Conservation (phyloP, 2,797 vertebrate species). For the Sebastes umbrosus region DNA sequence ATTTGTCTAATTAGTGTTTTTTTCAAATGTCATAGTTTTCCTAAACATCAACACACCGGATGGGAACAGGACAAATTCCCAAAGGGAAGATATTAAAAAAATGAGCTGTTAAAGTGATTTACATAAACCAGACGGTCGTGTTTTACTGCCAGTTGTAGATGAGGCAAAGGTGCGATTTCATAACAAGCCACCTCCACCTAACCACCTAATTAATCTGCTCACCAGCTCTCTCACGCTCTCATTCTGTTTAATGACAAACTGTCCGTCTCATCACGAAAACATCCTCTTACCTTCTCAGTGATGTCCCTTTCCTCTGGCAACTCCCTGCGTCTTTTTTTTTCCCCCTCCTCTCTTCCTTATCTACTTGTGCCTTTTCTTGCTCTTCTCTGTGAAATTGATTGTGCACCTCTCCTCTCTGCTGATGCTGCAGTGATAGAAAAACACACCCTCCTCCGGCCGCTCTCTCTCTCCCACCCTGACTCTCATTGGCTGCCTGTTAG, state of each 20-base stretch:
- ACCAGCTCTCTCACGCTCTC: slow-evolving; percentile 12
- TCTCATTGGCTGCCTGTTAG: slow-evolving; percentile 80
- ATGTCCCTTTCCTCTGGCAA: slow-evolving; percentile 42
- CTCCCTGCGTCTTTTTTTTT: slow-evolving; percentile 45
- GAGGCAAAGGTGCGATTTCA: slow-evolving; percentile 63
- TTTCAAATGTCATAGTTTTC: not conserved
- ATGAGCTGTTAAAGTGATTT: slow-evolving; percentile 5
- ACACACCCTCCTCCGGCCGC: slow-evolving; percentile 82
- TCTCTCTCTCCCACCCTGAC: slow-evolving; percentile 70
- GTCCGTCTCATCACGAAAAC: not conserved
- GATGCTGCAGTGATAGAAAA: slow-evolving; percentile 88
- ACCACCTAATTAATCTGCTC: slow-evolving; percentile 58
- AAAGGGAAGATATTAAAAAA: not conserved
- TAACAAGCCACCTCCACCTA: slow-evolving; percentile 56
- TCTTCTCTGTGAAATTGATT: slow-evolving; percentile 79
- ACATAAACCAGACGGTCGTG: slow-evolving; percentile 10
- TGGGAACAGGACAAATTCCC: not conserved
- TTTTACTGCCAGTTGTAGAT: slow-evolving; percentile 17
- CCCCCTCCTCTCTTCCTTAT: slow-evolving; percentile 48
- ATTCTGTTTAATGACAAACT: slow-evolving; percentile 38
- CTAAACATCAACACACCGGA: not conserved
- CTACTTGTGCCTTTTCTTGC: slow-evolving; percentile 71
- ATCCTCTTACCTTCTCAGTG: slow-evolving; percentile 74
- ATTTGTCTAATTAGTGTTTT: not conserved
- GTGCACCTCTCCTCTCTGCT: slow-evolving; percentile 79